phyloP scores from a whole-genome alignment of 2,113 vertebrate species.

The Astatotilapia flaviijosephi region DNA sequence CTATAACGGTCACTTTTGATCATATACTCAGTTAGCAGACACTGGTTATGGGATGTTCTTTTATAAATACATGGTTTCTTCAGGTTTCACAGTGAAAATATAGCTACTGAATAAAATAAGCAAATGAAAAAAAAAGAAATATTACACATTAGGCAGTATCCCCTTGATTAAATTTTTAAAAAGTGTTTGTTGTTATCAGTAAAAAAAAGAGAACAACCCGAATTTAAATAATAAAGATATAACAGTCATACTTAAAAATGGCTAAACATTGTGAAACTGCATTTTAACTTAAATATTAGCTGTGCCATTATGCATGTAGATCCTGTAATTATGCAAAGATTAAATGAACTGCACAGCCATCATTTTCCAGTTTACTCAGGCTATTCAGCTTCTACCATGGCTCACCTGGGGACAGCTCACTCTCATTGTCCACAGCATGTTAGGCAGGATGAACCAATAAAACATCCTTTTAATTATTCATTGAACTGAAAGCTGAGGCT shows the following conservation, averaged over 20 bases:
- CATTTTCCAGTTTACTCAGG: constrained; percentile 36
- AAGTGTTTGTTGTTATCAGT: background rate
- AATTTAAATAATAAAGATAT: background rate
- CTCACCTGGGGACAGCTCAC: constrained; percentile 62
- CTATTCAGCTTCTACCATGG: constrained; percentile 22
- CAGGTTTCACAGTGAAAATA: background rate
- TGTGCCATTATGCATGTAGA: background rate
- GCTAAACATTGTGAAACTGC: background rate
- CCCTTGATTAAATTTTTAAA: background rate
- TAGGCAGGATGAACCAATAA: constrained; percentile 54
- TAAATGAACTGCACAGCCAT: constrained; percentile 14
- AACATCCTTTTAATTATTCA: constrained; percentile 69
- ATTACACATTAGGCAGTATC: background rate
- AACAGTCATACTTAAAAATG: background rate
- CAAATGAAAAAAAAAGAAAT: background rate
- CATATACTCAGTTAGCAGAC: background rate
- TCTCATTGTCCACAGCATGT: constrained; percentile 45
- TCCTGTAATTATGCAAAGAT: background rate
- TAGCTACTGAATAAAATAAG: background rate
- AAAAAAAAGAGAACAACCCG: background rate
- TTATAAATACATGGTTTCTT: background rate
- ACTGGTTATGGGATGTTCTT: background rate
- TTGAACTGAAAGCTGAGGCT: constrained; percentile 22
- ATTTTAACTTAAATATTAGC: background rate
- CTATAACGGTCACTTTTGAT: background rate